Evolutionary conservation across 2,888 invertebrate genomes (phyloP), one percentile per base, ranked within the genome.

Genomic region (Thecophora atra): DNA sequence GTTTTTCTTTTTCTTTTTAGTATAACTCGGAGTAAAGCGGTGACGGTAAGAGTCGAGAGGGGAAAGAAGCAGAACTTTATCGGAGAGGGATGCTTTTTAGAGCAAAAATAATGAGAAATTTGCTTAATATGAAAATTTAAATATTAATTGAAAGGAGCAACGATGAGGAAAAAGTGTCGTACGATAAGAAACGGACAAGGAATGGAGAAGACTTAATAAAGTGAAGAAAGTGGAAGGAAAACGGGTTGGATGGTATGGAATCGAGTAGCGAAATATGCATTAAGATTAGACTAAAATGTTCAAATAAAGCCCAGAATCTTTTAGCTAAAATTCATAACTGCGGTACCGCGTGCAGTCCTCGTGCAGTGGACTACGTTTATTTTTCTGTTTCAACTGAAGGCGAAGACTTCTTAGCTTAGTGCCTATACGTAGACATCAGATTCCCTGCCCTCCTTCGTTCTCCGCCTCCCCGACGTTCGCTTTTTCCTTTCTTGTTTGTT

Each of bases 341-440:
- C 37, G 6, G 37, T 37, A 37, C 6, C 15, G 11, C 47, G 47
- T 11, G 6, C 47, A 47, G 5, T 5, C 17, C 47, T 17, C 47
- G 47, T 47, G 47, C 15, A 37, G 11, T 37, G 37, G 7, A 37
- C 1, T 0, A 47, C 17, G 11, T 47, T 47, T 47, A 47, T 47
- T 37, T 66, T 17, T n/a, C 52, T 63, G 44, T 30, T 47, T 54
- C 62, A 47, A 56, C 56, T 62, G 26, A 56, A 65, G 65, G 69
- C 69, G 47, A 63, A 72, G 56, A 28, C 67, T 72, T 63, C 63
- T 70, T 67, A 72, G 64, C 63, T 58, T 28, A 68, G 28, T 58
- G 70, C 67, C 58, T 70, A 72, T 72, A 75, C 58, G 71, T 72
- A 75, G 73, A 64, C 70, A 28, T 73, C 69, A 71, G 69, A 65